Base-by-base conservation (phyloP, 1,140 invertebrate genomes). In the Monochamus saltuarius region DNA sequence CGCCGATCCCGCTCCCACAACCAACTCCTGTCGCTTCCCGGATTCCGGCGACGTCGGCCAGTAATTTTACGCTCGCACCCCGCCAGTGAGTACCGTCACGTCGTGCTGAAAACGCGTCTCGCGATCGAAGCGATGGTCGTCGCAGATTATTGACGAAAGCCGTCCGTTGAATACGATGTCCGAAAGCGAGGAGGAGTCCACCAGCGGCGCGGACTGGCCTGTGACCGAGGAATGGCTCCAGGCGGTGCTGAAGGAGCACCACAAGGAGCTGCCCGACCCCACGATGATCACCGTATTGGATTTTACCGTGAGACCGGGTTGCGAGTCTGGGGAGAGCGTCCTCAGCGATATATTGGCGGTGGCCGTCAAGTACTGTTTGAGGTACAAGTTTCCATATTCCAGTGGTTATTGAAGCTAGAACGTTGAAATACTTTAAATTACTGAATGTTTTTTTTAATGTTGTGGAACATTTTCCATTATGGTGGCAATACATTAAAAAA, bases 321-420 rank as follows among this genome's bases (percentile, higher is more conserved):
- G 83, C 66, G 78, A 75, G 36, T 77, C 80, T 14, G 80, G 80
- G n/a, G 83, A 85, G 64, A 82, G 80, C 58, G 82, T 82, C 1
- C 78, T 88, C 17, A 84, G 83, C 67, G 84, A 87, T 70, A 84
- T 88, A 22, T 74, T 85, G 42, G 83, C 83, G 6, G 83, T 86
- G 4, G 73, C 67, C 40, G 81, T 84, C 11, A 77, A 80, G 56
- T 85, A 85, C 64, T 64, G 68, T 50, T 55, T 78, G 34, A 58
- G 69, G 66, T 56, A 56, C n/a, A 42, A 13, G 9, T 42, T 42
- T 42, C 6, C 11, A 42, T 13, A 11, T 42, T n/a, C 11, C 6
- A 42, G 13, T 39, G 9, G 37, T 10, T 13, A 11, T 8, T 42
- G 22, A 29, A 29, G 6, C 22, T n/a, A n/a, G n/a, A n/a, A n/a